Evolutionary conservation across 1,140 invertebrate species (phyloP).

Genomic region (Sinella curviseta): DNA sequence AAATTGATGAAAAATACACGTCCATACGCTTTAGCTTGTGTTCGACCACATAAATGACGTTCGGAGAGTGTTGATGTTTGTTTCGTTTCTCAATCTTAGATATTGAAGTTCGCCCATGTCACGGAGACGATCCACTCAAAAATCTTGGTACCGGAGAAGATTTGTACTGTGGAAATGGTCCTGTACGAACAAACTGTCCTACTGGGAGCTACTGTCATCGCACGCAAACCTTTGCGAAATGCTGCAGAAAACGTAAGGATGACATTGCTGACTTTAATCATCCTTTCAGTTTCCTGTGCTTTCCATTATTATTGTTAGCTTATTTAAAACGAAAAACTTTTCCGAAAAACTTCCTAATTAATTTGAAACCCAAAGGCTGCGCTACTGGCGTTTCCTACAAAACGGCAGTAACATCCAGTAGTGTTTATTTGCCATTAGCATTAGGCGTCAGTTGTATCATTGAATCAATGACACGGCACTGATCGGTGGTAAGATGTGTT

Average conservation of each 20-base stretch:
- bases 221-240: constrained; percentile 74
- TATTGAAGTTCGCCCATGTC: constrained; percentile 81
- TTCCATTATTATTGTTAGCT: no score
- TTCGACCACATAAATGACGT: no score
- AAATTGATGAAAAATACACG: background rate
- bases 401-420: no score
- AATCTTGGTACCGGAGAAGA: constrained; percentile 71
- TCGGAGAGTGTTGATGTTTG: no score
- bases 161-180: constrained; percentile 80
- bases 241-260: constrained; percentile 72
- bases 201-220: constrained; percentile 80
- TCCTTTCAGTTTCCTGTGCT: background rate
- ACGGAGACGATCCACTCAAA: constrained; percentile 74
- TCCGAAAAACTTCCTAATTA: background rate
- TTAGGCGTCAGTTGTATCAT: no score
- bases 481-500: no score
- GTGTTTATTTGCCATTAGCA: no score
- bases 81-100: constrained; percentile 59
- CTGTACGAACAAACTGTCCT: constrained; percentile 75
- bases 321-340: no score
- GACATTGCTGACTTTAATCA: no score
- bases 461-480: no score
- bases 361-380: no score
- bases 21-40: background rate
- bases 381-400: no score